Base-by-base conservation (phyloP, 2,888 invertebrate genomes). In the Ichneumon xanthorius region DNA sequence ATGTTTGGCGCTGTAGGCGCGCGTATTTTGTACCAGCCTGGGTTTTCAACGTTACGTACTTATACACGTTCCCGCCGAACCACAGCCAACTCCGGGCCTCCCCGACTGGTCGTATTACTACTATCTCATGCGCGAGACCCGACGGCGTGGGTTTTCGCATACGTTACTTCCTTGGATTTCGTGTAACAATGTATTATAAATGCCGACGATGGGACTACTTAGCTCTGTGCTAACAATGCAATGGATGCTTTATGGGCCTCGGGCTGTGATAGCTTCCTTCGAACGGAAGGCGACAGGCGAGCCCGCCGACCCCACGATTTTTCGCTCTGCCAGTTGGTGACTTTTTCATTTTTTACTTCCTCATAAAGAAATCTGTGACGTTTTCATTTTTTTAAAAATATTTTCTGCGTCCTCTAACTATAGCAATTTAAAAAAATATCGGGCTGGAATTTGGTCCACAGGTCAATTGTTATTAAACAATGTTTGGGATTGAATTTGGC, bases 91-190 rank as follows among this genome's bases (percentile, higher is more conserved):
- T 70, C 61, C 11, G 45, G 33, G 2, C 11, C 22, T 48, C 48
- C 67, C 40, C 30, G 58, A 70, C 68, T 33, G 68, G 79, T 79
- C 63, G 71, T 55, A 80, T 53, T 70, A 37, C 70, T 11, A 65
- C 33, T 73, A 61, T 75, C 78, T 45, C 30, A 61, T 40, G 22
- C 16, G n/a, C 22, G 33, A 65, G 76, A 71, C 70, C 40, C 50
- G 67, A 67, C 40, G 50, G 82, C 82, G 85, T 82, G 82, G 82
- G 82, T 67, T 67, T 75, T 76, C 37, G 67, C 65, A 22, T 63
- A 78, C 63, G 79, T 48, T 63, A 82, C 78, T 79, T 76, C 79
- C 65, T 48, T 30, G 71, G 65, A 76, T 73, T 33, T 79, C 63
- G 22, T 72, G 48, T 61, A 45, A 84, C 77, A 40, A 68, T 63